Evolutionary conservation across 2,113 vertebrate species (phyloP), one percentile per base, ranked within the genome.

Genomic region (Syngnathoides biaculeatus): DNA sequence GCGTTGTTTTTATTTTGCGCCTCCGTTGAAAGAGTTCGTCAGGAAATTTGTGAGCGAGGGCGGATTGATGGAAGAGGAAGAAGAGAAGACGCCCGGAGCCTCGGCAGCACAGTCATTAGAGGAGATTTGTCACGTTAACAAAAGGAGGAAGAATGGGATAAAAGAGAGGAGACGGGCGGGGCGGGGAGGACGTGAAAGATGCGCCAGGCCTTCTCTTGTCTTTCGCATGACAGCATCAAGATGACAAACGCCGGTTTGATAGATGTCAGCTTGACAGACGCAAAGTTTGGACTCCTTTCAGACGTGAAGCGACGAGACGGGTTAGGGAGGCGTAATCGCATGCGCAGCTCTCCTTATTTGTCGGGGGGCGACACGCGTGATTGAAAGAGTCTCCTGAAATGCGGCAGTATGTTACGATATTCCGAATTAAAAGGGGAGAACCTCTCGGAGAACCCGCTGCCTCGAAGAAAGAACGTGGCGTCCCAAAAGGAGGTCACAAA

Each of bases 81-180:
- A 35, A 53, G 22, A 30, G 43, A 74, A 74, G 81, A 65, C 52
- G 86, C 83, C 81, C 59, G 15, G 71, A 89, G 88, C 79, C 74
- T 84, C 72, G 20, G 83, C 74, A 17, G 82, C 75, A 68, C 78
- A 84, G 86, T 88, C 88, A 88, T 91, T 91, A 90, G 82, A 87
- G 82, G 62, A 86, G 85, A 88, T 89, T 85, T 92, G 90, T 91
- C 88, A 91, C 84, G 83, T 91, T 90, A 89, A 92, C 88, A 90
- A 92, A 92, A 89, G 81, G 87, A 81, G 84, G 79, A 80, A 77
- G 84, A 83, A 82, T 39, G 22, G 58, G 45, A 62, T 47, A 74
- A 75, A 83, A 79, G 81, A 81, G 89, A 79, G 83, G 66, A 88
- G 86, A 84, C 65, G 84, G 76, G 83, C 69, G 64, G 19, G 20